Conservation (phyloP, 1,140 invertebrate genomes). For the Eurosta solidaginis region DNA sequence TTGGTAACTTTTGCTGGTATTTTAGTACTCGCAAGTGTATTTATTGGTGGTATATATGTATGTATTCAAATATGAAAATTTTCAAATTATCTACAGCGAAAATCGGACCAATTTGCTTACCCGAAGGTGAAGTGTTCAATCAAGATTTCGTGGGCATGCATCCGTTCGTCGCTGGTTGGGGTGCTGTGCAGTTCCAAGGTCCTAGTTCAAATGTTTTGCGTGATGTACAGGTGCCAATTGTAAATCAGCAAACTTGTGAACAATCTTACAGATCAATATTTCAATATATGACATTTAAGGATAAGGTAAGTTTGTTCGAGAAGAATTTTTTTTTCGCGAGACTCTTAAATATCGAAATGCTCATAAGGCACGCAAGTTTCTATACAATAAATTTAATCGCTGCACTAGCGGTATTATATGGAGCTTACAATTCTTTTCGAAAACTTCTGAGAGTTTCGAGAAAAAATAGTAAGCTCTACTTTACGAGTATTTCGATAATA, state of each 20-base stretch:
- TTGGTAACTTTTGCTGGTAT: no score
- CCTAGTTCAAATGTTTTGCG: constrained; percentile 67
- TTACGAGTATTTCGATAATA: no score
- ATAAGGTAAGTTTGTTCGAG: constrained; percentile 42
- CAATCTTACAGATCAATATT: constrained; percentile 66
- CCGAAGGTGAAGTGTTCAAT: constrained; percentile 61
- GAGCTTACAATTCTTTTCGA: no score
- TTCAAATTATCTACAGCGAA: constrained; percentile 59
- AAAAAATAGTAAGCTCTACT: no score
- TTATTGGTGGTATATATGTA: no score
- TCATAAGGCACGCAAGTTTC: no score
- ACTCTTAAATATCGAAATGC: no score
- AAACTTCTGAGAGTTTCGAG: no score
- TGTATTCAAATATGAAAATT: neutral
- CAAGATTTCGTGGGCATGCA: constrained; percentile 60
- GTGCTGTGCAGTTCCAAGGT: constrained; percentile 61
- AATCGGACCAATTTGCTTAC: constrained; percentile 75
- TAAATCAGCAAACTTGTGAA: constrained; percentile 68
- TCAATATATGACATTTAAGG: constrained; percentile 50
- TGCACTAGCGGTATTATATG: no score
- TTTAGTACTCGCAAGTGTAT: no score
- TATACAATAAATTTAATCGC: no score
- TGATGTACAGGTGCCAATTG: constrained; percentile 73
- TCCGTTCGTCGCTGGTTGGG: constrained; percentile 66
- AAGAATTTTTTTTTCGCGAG: no score